Base-by-base conservation (phyloP, 2,888 invertebrate species). In the Papilio demoleus region DNA sequence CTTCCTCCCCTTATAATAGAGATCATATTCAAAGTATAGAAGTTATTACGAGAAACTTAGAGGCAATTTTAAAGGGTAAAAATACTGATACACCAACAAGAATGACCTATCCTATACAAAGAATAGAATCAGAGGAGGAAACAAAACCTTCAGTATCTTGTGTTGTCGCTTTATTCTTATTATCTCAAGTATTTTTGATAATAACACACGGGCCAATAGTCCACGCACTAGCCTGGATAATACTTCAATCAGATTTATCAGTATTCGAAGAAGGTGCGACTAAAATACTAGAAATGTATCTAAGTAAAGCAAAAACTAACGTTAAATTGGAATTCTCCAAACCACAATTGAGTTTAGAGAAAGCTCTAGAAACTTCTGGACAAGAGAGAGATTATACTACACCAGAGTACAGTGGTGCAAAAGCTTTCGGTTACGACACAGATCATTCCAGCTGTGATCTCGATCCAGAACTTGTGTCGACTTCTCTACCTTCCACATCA, bases 181-280 rank as follows among this genome's bases (percentile, higher is more conserved):
- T 99, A 71, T 98, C 98, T 1, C 97, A 99, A 94, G 98, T 99
- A 59, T 99, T 99, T 91, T 93, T 99, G 68, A 99, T 99, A 73
- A 95, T 99, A 73, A 96, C 97, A 3, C 97, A 99, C 84, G 95
- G 96, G 1, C 98, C 98, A 0, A 94, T 99, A 75, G 97, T 99
- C 4, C 96, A 97, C 78, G 96, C 97, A 6, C 88, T 99, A 74
- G 97, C 98, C 47, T 96, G 97, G 94, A 97, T 98, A 68, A 95
- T 99, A 80, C 89, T 99, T 40, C 96, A 97, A 84, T 97, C 97
- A 0, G 96, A 98, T 79, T 92, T 93, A 74, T 93, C 94, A 70
- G 94, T 95, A 24, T 95, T 96, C 75, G 94, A 94, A 79, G 95
- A 94, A 72, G 96, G 95, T 1, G 95, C 95, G 0, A 94, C 94